phyloP scores from a whole-genome alignment of 1,140 invertebrate genomes.

The Diachasmimorpha longicaudata region DNA sequence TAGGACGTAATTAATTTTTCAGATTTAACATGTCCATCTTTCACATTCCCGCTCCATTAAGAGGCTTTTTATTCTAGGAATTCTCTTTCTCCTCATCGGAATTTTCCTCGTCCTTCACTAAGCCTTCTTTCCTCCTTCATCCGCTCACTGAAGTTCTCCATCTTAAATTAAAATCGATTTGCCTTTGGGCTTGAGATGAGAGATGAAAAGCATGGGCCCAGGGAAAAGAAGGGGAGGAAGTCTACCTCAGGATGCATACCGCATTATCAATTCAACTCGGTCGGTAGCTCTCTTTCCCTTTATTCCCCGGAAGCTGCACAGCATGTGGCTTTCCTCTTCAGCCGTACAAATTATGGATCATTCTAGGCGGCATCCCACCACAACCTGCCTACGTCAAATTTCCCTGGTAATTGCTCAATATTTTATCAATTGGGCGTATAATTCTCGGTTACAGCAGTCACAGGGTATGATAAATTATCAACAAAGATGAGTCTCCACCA shows the following conservation, averaged over 20 bases:
- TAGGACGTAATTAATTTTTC: no score
- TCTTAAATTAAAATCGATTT: conserved; percentile 27
- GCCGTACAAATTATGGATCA: conserved; percentile 17
- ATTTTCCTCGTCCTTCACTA: background rate
- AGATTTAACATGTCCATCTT: no score
- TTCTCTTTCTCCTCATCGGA: no score
- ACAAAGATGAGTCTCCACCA: background rate
- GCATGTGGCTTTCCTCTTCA: background rate
- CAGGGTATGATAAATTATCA: background rate
- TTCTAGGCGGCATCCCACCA: background rate
- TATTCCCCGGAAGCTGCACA: conserved; percentile 1
- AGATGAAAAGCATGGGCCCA: background rate
- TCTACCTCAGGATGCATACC: conserved; percentile 6
- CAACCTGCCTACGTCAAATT: background rate
- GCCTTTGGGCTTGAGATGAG: background rate
- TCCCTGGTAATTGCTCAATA: background rate
- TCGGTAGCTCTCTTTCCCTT: background rate
- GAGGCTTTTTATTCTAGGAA: no score
- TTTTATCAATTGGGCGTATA: background rate
- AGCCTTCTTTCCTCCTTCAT: background rate
- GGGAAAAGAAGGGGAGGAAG: background rate
- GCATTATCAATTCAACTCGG: conserved; percentile 24
- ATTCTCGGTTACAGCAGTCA: background rate
- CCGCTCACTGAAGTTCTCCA: background rate
- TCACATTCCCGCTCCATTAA: no score